Conservation (phyloP, 2,888 invertebrate species). For the Spisula subtruncata region DNA sequence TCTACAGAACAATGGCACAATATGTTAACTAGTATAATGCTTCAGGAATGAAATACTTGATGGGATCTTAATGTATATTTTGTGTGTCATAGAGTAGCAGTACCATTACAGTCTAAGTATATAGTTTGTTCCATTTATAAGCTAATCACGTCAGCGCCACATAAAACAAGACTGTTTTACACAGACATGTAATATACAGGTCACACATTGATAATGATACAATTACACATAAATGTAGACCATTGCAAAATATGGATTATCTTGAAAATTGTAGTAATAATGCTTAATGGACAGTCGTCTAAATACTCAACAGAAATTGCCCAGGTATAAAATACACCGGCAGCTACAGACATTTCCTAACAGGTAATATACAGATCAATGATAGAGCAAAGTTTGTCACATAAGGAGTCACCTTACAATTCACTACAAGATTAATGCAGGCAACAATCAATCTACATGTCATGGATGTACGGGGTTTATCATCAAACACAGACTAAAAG, state of each 20-base stretch:
- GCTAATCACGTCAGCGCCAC: neutral
- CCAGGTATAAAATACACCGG: neutral
- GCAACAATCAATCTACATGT: neutral
- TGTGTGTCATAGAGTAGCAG: slow-evolving; percentile 10
- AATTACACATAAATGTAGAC: slow-evolving; percentile 15
- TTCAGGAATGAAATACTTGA: neutral
- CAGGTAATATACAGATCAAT: neutral
- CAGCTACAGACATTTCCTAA: neutral
- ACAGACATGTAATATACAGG: neutral
- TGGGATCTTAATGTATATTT: neutral
- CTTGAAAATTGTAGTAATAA: slow-evolving; percentile 5
- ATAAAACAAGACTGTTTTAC: neutral
- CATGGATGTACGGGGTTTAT: neutral
- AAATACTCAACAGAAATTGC: neutral
- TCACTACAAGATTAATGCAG: neutral
- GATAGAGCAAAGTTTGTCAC: neutral
- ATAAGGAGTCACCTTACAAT: neutral
- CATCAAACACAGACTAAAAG: neutral
- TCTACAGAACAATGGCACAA: neutral
- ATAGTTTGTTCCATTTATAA: slow-evolving; percentile 7
- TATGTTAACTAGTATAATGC: slow-evolving; percentile 3
- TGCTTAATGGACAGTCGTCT: neutral
- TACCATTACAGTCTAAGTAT: no score
- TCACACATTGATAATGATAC: neutral
- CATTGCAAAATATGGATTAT: slow-evolving; percentile 15